Evolutionary conservation across 2,113 vertebrate genomes (phyloP).

Genomic region (Eulacestoma nigropectus): DNA sequence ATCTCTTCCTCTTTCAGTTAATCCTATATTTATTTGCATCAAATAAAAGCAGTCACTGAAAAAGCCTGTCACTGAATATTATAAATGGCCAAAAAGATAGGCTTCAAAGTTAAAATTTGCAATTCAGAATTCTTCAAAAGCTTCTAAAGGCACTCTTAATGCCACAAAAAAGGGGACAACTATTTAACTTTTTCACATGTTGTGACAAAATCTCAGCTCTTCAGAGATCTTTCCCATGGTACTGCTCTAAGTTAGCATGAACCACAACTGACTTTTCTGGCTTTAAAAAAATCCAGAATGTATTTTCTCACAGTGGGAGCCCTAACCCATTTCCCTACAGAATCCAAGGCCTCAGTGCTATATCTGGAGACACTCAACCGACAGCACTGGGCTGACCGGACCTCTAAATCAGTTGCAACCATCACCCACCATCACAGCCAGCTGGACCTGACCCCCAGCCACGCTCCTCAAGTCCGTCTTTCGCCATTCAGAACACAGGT

Average conservation of each 20-base stretch:
- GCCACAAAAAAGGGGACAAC: not conserved
- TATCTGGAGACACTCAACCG: not conserved
- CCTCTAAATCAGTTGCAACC: not conserved
- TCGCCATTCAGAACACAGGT: not conserved
- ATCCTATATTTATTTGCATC: not conserved
- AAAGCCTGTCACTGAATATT: not conserved
- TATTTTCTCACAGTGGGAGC: conserved; percentile 13
- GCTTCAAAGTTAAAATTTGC: not conserved
- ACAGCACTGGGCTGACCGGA: not conserved
- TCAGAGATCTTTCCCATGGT: conserved; percentile 17
- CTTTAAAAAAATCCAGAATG: not conserved
- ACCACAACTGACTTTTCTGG: not conserved
- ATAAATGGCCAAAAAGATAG: not conserved
- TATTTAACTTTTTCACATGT: not conserved
- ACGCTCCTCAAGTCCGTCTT: not conserved
- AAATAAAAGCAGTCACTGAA: not conserved
- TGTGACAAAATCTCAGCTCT: not conserved
- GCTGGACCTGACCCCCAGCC: not conserved
- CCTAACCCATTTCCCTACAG: not conserved
- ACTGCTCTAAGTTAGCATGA: not conserved
- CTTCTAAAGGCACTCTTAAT: not conserved
- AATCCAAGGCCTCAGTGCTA: not conserved
- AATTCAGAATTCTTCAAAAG: not conserved
- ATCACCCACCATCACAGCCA: not conserved
- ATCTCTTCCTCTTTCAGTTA: not conserved